Evolutionary conservation across 2,888 invertebrate genomes (phyloP), one percentile per base, ranked within the genome.

Genomic region (Dynastes tityus): DNA sequence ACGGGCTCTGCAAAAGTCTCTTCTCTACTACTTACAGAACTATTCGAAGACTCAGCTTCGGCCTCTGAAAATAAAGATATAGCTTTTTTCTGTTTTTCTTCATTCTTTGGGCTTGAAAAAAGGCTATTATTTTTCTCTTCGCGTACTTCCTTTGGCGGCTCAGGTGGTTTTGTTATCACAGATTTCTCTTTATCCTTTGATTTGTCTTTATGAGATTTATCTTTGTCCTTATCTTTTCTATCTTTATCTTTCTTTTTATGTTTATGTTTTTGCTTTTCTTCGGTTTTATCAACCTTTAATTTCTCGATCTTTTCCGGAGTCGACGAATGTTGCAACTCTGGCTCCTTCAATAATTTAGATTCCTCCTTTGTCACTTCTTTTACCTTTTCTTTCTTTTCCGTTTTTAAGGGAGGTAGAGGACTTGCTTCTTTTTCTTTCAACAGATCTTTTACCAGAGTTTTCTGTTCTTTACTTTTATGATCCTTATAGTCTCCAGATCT

Each of bases 401-500:
- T 85, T 91, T 88, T 82, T 88, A 89, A 16, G 13, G 73, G 91
- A 83, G 87, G 90, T 83, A 87, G 90, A 82, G 90, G 92, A 87
- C 88, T 90, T 83, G 89, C 89, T 49, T 84, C 87, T 80, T 85
- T 85, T 88, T 91, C 89, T 55, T 88, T 81, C 9, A 76, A n/a
- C 63, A 51, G 13, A 74, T 82, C 82, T 82, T 85, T 83, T 73
- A 82, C 80, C 11, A 45, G 8, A 58, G 79, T 78, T 79, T 85
- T 83, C 78, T 81, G 81, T 78, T 84, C 83, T 77, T 82, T 83
- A 76, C 83, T 84, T 79, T 84, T 84, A 16, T 79, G 74, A 37
- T 93, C 94, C 86, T 92, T 92, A 84, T 93, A 92, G 71, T 92
- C 92, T 85, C 92, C 53, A 22, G 64, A 22, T 58, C 76, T 77